Conservation (phyloP, 2,888 invertebrate genomes). For the Lumbricus terrestris region DNA sequence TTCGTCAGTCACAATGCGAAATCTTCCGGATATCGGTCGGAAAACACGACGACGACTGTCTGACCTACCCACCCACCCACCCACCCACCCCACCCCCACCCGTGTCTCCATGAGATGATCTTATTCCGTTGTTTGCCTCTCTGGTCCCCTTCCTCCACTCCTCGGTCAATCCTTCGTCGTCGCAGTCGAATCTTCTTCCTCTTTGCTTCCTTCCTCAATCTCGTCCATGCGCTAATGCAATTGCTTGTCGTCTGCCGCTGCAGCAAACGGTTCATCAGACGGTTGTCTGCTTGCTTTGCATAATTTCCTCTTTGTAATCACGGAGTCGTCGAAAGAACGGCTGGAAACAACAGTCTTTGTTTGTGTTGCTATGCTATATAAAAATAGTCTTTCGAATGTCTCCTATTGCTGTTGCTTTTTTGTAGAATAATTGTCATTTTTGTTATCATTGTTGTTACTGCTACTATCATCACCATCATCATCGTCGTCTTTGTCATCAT, state of each 20-base stretch:
- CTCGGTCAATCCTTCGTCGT: neutral
- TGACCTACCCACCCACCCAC: no score
- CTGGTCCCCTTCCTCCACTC: neutral
- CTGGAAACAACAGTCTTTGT: neutral
- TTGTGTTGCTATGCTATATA: neutral
- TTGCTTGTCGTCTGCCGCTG: neutral
- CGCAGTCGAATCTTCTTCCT: no score
- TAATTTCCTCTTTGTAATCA: slow-evolving; percentile 3
- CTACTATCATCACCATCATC: no score
- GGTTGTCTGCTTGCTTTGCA: neutral
- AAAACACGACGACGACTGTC: no score
- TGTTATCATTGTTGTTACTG: no score
- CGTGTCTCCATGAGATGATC: no score
- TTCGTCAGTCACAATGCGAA: neutral
- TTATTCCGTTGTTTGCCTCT: neutral
- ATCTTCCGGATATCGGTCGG: neutral
- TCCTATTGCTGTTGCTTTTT: neutral
- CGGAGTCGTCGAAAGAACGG: neutral
- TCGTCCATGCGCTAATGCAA: neutral
- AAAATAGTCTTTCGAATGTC: neutral
- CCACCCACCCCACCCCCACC: no score
- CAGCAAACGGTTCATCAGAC: neutral
- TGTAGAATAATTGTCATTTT: no score
- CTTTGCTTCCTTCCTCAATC: neutral
- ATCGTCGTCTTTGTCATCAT: no score